Evolutionary conservation across 2,113 vertebrate genomes (phyloP).

Genomic region (Oreotrochilus melanogaster): DNA sequence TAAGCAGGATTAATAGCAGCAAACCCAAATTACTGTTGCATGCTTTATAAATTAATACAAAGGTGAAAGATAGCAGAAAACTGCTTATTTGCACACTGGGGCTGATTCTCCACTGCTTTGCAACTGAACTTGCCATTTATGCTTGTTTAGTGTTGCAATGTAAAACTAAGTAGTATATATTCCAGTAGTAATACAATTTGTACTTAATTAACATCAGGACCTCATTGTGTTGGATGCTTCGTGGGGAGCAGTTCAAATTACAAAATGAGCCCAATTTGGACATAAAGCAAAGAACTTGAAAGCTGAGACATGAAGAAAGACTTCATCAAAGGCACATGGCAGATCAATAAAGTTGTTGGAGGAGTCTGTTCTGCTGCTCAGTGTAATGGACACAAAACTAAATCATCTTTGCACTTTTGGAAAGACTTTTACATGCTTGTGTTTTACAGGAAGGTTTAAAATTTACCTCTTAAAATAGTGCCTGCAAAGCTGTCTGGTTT

Average conservation of each 20-base stretch:
- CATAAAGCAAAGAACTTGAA: not conserved
- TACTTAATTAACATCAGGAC: not conserved
- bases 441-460: not conserved
- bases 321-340: not conserved
- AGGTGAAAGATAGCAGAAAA: not conserved
- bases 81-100: not conserved
- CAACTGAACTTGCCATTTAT: not conserved
- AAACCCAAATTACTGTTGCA: conserved; percentile 3
- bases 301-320: not conserved
- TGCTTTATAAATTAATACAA: conserved; percentile 24
- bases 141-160: not conserved
- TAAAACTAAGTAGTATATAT: not conserved
- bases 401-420: not conserved
- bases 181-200: not conserved
- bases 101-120: not conserved
- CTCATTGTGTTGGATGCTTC: not conserved
- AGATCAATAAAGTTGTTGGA: not conserved
- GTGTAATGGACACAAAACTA: not conserved
- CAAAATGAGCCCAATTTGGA: not conserved
- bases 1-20: conserved; percentile 13
- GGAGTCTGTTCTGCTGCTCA: not conserved
- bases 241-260: not conserved
- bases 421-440: not conserved
- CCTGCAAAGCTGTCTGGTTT: not conserved
- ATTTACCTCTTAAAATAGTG: not conserved